These are phyloP conservation scores for Pangasianodon gigas DNA, from an alignment of 2,113 vertebrate species.

Conservation along the genomic window DNA sequence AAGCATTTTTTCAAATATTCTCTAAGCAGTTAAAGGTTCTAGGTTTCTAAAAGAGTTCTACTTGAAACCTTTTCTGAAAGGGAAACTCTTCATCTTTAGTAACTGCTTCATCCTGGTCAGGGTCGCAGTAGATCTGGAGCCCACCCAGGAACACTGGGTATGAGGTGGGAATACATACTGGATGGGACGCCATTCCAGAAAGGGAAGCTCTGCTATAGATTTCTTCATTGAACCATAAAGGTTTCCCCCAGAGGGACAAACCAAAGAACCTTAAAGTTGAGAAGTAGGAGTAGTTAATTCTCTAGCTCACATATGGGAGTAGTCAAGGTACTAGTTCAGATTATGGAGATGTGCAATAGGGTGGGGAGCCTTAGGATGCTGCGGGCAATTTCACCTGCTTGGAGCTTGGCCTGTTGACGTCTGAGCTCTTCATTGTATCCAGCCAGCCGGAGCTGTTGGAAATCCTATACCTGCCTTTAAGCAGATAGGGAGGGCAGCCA, in stretches of 20 bases:
- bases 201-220: neutral
- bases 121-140: neutral
- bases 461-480: conserved; percentile 77
- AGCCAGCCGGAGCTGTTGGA: conserved; percentile 76
- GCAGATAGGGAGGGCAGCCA: conserved; percentile 75
- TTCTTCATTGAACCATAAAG: neutral
- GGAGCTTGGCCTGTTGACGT: conserved; percentile 63
- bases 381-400: conserved; percentile 69
- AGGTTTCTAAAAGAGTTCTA: neutral
- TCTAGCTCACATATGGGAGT: neutral
- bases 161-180: neutral
- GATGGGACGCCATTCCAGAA: neutral
- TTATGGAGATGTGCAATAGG: conserved; percentile 29
- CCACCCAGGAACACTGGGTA: neutral
- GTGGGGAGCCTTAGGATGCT: conserved; percentile 27
- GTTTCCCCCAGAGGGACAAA: neutral
- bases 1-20: neutral
- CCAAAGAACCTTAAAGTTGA: neutral
- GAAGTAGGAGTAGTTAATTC: neutral
- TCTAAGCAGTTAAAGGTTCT: neutral
- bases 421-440: conserved; percentile 72
- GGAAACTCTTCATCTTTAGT: neutral
- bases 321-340: neutral
- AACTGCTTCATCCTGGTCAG: neutral
- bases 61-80: neutral